phyloP scores from a whole-genome alignment of 2,113 vertebrate genomes.

The Crypturellus undulatus region DNA sequence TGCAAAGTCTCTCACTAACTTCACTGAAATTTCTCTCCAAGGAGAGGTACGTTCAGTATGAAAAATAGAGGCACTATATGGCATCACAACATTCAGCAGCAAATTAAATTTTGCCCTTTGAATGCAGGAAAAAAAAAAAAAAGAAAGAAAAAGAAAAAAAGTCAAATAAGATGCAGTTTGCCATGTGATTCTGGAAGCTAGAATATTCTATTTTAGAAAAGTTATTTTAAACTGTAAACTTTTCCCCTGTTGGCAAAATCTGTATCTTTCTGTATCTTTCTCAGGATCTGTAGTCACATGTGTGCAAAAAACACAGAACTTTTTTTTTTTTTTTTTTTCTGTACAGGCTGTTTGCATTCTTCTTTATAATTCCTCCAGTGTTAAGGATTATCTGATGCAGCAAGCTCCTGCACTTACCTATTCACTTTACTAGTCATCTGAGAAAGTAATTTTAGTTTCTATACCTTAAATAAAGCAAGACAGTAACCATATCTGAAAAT shows the following conservation, averaged over 20 bases:
- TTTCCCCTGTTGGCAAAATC: neutral
- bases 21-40: neutral
- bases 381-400: neutral
- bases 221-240: neutral
- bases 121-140: neutral
- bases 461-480: neutral
- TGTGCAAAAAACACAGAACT: neutral
- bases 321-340: neutral
- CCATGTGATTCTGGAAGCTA: neutral
- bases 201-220: neutral
- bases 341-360: neutral
- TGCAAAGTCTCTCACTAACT: neutral
- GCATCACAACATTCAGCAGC: neutral
- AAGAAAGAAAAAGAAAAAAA: neutral
- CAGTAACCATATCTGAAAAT: neutral
- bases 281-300: neutral
- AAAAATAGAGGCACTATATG: neutral
- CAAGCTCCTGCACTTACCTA: neutral
- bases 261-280: fast-evolving
- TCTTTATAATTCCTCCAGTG: neutral
- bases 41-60: neutral
- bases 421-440: neutral
- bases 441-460: neutral
- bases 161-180: neutral
- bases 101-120: neutral